Base-by-base conservation (phyloP, 53 echinoderm and acorn worm genomes). In the Apostichopus leukothele region DNA sequence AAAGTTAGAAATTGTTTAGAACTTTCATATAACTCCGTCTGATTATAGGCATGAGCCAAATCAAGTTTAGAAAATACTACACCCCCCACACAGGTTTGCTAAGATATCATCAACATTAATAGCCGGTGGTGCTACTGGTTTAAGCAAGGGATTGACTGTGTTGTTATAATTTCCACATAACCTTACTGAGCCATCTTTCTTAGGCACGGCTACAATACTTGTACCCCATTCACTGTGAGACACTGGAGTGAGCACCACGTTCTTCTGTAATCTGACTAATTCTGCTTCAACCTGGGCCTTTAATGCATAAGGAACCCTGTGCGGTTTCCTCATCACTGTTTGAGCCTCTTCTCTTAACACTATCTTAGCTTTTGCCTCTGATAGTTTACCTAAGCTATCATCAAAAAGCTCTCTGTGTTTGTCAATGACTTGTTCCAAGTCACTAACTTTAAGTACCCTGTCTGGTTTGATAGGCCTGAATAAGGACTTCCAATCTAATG, bases 21-120 rank as follows among this genome's bases (percentile, higher is more conserved):
- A 60, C 63, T 51, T 78, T 89, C 92, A 21, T 86, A 87, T 20
- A 90, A 21, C 60, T 92, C 90, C 81, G 86, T 89, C 68, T 90
- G 92, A 50, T 90, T 90, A 25, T 90, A 90, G 10, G 92, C 92
- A 77, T 92, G 90, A 18, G 90, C 86, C 3, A 92, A 74, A 61
- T 92, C 92, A 39, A 92, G 78, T 67, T 79, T 92, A 1, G 90
- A 86, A 55, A 90, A 92, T 5, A 52, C 53, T 27, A 78, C 87
- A 4, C n/a, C 92, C 92, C 6, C 90, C 90, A 71, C 75, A 86
- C 53, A 92, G 39, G 51, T 90, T 92, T 59, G 92, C 86, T 51
- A 92, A 54, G 26, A 92, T 92, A 52, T 93, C 93, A 13, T 93
- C 91, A 4, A 93, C 93, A 91, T 93, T 91, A 23, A 91, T 91